Conservation (phyloP, 2,113 vertebrate species). For the Esox niger region DNA sequence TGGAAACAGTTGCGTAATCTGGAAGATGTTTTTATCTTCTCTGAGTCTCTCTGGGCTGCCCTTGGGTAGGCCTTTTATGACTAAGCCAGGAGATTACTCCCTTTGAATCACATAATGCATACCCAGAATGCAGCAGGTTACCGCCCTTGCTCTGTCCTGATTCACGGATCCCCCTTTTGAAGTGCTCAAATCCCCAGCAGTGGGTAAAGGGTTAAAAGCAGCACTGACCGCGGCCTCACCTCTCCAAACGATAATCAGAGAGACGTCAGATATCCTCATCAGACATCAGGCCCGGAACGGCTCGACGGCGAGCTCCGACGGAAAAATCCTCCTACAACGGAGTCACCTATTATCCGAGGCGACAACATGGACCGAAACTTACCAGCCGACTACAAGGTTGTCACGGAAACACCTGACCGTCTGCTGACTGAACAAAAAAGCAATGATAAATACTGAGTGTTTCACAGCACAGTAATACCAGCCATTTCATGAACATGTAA, state of each 20-base stretch:
- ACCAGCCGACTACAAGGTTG: too few species aligned
- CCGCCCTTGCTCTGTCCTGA: conserved; percentile 36
- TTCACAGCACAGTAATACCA: neutral
- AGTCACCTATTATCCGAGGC: neutral
- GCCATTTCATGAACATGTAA: conserved; percentile 57
- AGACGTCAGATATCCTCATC: neutral
- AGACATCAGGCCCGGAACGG: neutral
- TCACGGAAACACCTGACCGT: too few species aligned
- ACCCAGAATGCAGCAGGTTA: conserved; percentile 45
- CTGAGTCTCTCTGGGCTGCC: conserved; percentile 37
- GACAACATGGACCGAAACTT: neutral
- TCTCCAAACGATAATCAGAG: conserved; percentile 18
- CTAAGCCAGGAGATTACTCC: conserved; percentile 66
- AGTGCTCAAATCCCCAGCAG: conserved; percentile 64
- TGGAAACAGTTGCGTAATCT: conserved; percentile 49
- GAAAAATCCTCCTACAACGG: neutral
- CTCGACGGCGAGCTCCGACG: too few species aligned
- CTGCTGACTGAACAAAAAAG: conserved; percentile 10
- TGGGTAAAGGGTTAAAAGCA: conserved; percentile 54
- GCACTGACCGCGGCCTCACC: conserved; percentile 58
- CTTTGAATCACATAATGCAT: conserved; percentile 57
- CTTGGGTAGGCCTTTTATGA: conserved; percentile 56
- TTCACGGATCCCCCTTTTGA: conserved; percentile 64
- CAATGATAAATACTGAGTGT: neutral
- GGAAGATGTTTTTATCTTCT: conserved; percentile 41